Evolutionary conservation across 2,888 invertebrate genomes (phyloP).

Genomic region (Dascillus cervinus): DNA sequence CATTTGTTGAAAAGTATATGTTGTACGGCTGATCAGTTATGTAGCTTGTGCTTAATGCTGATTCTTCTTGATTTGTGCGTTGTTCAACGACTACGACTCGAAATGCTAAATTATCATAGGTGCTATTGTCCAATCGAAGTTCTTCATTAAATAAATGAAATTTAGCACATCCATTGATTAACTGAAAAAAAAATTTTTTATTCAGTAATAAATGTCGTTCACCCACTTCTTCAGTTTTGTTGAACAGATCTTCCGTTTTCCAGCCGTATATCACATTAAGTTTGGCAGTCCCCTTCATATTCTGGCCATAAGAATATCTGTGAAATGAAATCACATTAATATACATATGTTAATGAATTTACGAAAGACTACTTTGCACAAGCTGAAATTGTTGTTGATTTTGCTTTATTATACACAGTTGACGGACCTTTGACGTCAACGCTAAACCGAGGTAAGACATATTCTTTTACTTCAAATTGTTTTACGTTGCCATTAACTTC

Average conservation of each 20-base stretch:
- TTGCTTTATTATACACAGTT: slow-evolving; percentile 43
- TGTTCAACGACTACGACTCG: slow-evolving; percentile 48
- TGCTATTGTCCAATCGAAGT: slow-evolving; percentile 6
- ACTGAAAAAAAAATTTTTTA: slow-evolving; percentile 26
- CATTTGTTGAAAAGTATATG: slow-evolving; percentile 52
- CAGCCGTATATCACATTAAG: slow-evolving; percentile 28
- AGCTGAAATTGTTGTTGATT: too few species aligned
- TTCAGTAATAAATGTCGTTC: too few species aligned
- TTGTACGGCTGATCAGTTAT: slow-evolving; percentile 51
- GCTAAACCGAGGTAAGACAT: slow-evolving; percentile 53
- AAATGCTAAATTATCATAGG: slow-evolving; percentile 26
- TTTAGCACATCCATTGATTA: slow-evolving; percentile 33
- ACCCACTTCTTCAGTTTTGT: too few species aligned
- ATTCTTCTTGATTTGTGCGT: slow-evolving; percentile 57
- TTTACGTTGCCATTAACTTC: slow-evolving; percentile 40
- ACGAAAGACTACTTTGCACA: too few species aligned
- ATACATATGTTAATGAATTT: too few species aligned
- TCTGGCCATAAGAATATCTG: slow-evolving; percentile 47
- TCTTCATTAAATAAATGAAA: slow-evolving; percentile 28
- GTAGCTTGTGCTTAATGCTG: slow-evolving; percentile 50
- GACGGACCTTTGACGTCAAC: slow-evolving; percentile 47
- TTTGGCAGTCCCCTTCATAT: slow-evolving; percentile 49
- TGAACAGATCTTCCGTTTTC: too few species aligned
- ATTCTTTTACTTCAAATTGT: slow-evolving; percentile 47
- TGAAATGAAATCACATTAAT: slow-evolving; percentile 1